Percentiles rank a stretch among this genome's conserved stretches.
Evolutionary conservation across 1,140 invertebrate species (phyloP).

Genomic region (Danaus plexippus): DNA sequence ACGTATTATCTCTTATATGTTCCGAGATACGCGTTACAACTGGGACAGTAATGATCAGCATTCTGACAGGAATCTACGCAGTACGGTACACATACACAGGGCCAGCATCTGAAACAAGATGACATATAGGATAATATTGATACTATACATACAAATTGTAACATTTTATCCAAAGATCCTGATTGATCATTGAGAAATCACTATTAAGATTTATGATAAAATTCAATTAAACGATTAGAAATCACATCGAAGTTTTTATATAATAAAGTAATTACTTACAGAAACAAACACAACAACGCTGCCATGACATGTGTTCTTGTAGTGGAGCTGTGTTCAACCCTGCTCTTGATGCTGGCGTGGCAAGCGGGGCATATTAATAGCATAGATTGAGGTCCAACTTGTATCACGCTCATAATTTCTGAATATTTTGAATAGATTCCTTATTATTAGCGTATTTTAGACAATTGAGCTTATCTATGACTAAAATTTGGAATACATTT

Average conservation of each 20-base stretch:
- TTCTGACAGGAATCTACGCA: conserved; percentile 77
- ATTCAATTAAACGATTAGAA: no score
- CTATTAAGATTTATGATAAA: no score
- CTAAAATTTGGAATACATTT: no score
- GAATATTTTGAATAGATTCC: conserved; percentile 1
- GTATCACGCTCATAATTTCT: conserved; percentile 25
- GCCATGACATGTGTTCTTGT: conserved; percentile 75
- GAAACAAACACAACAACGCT: conserved; percentile 69
- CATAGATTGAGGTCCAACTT: conserved; percentile 28
- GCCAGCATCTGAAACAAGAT: conserved; percentile 71
- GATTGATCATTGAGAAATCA: no score
- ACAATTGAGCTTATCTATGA: no score
- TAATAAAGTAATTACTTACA: conserved; percentile 46
- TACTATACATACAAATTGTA: no score
- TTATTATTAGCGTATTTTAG: no score
- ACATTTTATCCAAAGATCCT: no score
- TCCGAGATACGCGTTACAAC: conserved; percentile 76
- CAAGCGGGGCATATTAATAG: conserved; percentile 71
- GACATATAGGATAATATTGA: no score
- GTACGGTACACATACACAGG: conserved; percentile 76
- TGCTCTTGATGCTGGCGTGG: conserved; percentile 61
- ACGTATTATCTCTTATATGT: conserved; percentile 50
- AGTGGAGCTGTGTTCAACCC: conserved; percentile 66
- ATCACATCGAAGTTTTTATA: not conserved
- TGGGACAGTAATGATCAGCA: conserved; percentile 78